Evolutionary conservation across 2,797 vertebrate genomes (phyloP).

Genomic region (Urocyon cinereoargenteus): DNA sequence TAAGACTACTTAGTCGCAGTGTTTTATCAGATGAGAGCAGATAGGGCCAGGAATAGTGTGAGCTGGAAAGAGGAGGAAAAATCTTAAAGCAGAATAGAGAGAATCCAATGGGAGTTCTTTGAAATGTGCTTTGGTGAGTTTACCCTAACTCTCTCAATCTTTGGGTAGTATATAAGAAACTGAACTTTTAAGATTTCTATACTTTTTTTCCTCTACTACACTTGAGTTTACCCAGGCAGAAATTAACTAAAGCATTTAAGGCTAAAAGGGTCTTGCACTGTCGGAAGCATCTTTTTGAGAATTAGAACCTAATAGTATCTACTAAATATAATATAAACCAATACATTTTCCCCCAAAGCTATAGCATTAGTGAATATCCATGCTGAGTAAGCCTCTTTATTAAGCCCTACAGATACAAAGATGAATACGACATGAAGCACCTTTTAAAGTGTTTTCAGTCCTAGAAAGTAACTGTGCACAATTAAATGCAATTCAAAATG

Average conservation of each 20-base stretch:
- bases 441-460: slow-evolving; percentile 50
- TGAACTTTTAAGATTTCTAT: slow-evolving; percentile 11
- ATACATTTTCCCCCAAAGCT: background rate
- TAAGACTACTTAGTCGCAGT: background rate
- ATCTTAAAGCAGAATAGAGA: background rate
- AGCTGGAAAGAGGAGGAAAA: background rate
- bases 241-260: slow-evolving; percentile 32
- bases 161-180: background rate
- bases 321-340: slow-evolving; percentile 28
- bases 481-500: slow-evolving; percentile 10
- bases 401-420: background rate
- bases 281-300: slow-evolving; percentile 12
- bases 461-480: slow-evolving; percentile 33
- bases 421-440: background rate
- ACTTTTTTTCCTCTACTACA: background rate
- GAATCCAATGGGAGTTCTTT: background rate
- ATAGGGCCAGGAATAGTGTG: background rate
- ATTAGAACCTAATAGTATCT: slow-evolving; percentile 6
- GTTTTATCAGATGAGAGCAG: background rate
- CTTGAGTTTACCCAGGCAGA: background rate
- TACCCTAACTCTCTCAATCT: background rate
- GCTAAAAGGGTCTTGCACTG: background rate
- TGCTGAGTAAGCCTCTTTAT: background rate
- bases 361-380: background rate
- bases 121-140: background rate